Base-by-base conservation (phyloP, 1,140 invertebrate genomes). In the Octopus bimaculoides region DNA sequence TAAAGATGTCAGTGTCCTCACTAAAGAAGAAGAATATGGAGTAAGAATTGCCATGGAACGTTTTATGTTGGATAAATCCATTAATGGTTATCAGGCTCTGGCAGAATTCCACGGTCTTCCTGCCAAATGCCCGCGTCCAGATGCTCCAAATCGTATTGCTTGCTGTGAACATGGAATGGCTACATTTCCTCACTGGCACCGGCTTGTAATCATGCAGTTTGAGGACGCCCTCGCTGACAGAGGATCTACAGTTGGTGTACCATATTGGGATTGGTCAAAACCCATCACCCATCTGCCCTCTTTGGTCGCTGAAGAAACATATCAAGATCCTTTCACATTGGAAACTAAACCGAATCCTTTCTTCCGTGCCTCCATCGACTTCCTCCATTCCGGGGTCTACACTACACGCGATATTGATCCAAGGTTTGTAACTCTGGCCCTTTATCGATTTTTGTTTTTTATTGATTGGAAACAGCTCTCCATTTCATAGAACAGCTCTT, bases 161-260 rank as follows among this genome's bases (percentile, higher is more conserved):
- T 84, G 83, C 73, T 84, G 83, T 78, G 77, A 75, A 4, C 83
- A 84, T 52, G 83, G 83, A 9, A 80, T 78, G 74, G 79, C 81
- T 54, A 82, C 76, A 54, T 84, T 84, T 81, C 83, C 83, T 4
- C 81, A 82, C 69, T 84, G 83, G 83, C 83, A 83, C 56, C 66
- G 82, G 8, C 75, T 82, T 52, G 79, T 52, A 10, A 74, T 79
- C 55, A 79, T 52, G 52, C 75, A 82, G 56, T 55, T 81, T 54
- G 81, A 79, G 8, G 69, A 76, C 17, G 77, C 80, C 69, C 66
- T 78, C 56, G 20, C 8, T 12, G 14, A n/a, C 8, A 53, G 54
- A 12, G 61, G 77, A 9, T 17, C 77, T n/a, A 52, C 20, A 78
- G 20, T 78, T 10, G 77, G 77, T 12, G 61, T 78, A 4, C 77